Percentiles rank a stretch among this genome's conserved stretches.
phyloP scores from a whole-genome alignment of 2,888 invertebrate species.

The Ligdia adustata region DNA sequence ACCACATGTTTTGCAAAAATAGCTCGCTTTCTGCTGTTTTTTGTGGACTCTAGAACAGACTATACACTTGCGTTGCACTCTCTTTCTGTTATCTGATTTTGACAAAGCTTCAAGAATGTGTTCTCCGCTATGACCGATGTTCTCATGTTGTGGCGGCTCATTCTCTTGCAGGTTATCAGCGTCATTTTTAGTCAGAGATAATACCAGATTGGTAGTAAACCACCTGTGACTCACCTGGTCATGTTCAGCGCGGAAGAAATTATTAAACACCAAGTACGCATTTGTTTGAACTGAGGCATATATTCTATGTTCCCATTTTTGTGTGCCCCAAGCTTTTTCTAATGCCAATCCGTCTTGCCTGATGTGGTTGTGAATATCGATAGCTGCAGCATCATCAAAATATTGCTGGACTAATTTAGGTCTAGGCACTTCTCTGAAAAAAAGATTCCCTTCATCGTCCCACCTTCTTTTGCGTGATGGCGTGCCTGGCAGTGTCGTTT shows the following conservation, averaged over 20 bases:
- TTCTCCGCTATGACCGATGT: background rate
- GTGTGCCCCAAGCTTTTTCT: constrained; percentile 10
- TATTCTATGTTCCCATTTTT: constrained; percentile 8
- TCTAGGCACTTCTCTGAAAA: constrained; percentile 9
- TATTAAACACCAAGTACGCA: background rate
- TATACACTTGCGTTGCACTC: too few species aligned
- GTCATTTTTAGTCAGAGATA: too few species aligned
- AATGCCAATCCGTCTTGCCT: constrained; percentile 8
- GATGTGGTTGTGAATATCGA: constrained; percentile 10
- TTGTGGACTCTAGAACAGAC: too few species aligned
- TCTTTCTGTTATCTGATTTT: background rate
- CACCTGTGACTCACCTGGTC: too few species aligned
- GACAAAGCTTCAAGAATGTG: background rate
- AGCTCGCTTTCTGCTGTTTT: too few species aligned
- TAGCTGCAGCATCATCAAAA: constrained; percentile 13
- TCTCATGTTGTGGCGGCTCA: too few species aligned
- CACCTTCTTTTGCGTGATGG: constrained; percentile 7
- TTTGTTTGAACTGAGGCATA: constrained; percentile 8
- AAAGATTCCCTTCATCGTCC: constrained; percentile 2
- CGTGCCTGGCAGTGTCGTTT: constrained; percentile 2
- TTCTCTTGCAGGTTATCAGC: too few species aligned
- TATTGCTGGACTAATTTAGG: constrained; percentile 8
- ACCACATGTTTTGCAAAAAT: too few species aligned
- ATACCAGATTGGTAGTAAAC: too few species aligned
- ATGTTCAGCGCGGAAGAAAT: background rate